Evolutionary conservation across 2,888 invertebrate species (phyloP), one percentile per base, ranked within the genome.

Genomic region (Drosophila antonietae): DNA sequence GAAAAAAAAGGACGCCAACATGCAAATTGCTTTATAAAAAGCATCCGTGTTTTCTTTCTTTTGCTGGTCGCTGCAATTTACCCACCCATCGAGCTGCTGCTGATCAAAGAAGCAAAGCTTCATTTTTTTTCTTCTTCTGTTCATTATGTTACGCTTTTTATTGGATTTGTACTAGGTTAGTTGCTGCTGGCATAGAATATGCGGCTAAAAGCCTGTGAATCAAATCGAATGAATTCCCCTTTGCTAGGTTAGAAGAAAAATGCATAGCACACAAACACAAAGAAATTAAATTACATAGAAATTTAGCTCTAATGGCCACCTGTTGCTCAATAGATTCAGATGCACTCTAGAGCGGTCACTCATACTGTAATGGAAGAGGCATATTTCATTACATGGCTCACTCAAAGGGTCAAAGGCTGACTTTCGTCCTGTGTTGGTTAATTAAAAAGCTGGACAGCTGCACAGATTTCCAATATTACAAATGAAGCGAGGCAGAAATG

Each of bases 1-100:
- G 28, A 28, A 20, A 57, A 56, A 20, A 58, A 62, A 43, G 51
- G 23, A 55, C 49, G 69, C 64, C 69, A 81, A 63, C 62, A 76
- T 73, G 83, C 83, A 81, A 81, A 81, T 81, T 80, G 80, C 68
- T 68, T 80, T 80, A 75, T 68, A 80, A 80, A 77, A 77, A 68
- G 63, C 68, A 70, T 66, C 64, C 63, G 41, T 56, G 68, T 44
- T 67, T 20, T 51, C 35, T 43, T 49, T 37, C 52, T 60, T 47
- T n/a, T 33, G 28, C 55, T 46, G 14, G 31, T 23, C 46, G 31
- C 33, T 76, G 64, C 66, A 68, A 37, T 58, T 39, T 18, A 46
- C n/a, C 33, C 31, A 23, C 18, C 53, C 57, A 28, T 46, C 53
- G 58, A 56, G 65, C n/a, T n/a, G 33, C 44, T 53, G 39, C n/a